phyloP scores from a whole-genome alignment of 2,888 invertebrate genomes.

The Labia minor region DNA sequence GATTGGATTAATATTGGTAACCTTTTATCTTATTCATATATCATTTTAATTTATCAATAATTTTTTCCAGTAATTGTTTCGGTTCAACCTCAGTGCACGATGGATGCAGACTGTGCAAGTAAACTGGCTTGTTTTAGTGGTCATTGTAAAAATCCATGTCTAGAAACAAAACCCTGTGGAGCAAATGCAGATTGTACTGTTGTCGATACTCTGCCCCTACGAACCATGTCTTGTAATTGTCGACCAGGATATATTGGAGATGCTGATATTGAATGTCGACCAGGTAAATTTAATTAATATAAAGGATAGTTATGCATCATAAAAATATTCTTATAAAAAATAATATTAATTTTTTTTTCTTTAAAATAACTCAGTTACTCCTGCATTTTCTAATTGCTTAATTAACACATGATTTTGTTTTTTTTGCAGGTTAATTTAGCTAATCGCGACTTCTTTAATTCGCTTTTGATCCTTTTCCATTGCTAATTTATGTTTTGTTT shows the following conservation, averaged over 20 bases:
- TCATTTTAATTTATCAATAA: no score
- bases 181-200: conserved; percentile 70
- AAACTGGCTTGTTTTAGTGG: conserved; percentile 72
- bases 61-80: conserved; percentile 39
- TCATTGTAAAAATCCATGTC: conserved; percentile 69
- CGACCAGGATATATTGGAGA: conserved; percentile 72
- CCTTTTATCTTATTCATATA: no score
- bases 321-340: background rate
- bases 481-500: background rate
- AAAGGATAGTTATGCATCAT: no score
- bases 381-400: background rate
- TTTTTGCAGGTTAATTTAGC: conserved; percentile 20
- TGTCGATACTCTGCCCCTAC: conserved; percentile 71
- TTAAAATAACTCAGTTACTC: background rate
- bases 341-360: conserved; percentile 4
- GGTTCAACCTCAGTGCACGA: conserved; percentile 53
- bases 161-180: conserved; percentile 66
- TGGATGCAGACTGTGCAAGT: conserved; percentile 76
- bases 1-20: no score
- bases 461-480: conserved; percentile 18
- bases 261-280: conserved; percentile 70
- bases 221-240: conserved; percentile 81
- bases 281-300: conserved; percentile 47
- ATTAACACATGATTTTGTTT: conserved; percentile 17
- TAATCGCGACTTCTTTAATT: conserved; percentile 21